Evolutionary conservation across 2,113 vertebrate species (phyloP).

Genomic region (Empidonax alnorum): DNA sequence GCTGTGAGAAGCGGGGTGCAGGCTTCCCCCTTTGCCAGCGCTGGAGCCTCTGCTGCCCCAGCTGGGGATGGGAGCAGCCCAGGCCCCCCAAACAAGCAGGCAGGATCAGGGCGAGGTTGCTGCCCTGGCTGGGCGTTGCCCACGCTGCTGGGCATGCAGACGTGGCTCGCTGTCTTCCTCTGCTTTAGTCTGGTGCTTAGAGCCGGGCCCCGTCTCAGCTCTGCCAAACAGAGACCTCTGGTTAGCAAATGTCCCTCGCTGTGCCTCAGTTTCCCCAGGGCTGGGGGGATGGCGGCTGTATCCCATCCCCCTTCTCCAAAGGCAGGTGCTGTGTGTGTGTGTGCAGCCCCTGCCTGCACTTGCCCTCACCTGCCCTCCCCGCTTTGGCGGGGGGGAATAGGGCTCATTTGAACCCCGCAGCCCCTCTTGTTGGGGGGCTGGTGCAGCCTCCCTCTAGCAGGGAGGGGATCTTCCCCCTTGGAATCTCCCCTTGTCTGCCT

Average conservation of each 20-base stretch:
- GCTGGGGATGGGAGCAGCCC: neutral
- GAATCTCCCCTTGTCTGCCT: neutral
- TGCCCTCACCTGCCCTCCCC: neutral
- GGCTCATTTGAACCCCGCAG: neutral
- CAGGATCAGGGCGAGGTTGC: neutral
- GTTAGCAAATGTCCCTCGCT: slow-evolving; percentile 4
- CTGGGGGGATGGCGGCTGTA: neutral
- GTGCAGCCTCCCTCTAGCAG: neutral
- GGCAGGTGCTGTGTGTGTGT: neutral
- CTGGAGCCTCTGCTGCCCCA: neutral
- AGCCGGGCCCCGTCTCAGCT: slow-evolving; percentile 44
- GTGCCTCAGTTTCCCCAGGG: slow-evolving; percentile 57
- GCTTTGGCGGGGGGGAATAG: neutral
- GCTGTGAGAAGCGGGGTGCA: slow-evolving; percentile 54
- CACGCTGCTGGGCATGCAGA: neutral
- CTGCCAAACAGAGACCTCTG: slow-evolving; percentile 64
- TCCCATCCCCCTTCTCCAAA: neutral
- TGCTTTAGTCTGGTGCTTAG: slow-evolving; percentile 68
- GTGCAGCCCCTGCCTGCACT: neutral
- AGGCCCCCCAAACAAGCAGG: neutral
- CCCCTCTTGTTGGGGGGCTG: neutral
- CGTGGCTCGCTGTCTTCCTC: slow-evolving; percentile 61
- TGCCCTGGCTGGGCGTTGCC: neutral
- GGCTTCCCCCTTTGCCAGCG: slow-evolving; percentile 27
- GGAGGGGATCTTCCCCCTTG: neutral